phyloP scores from a whole-genome alignment of 2,888 invertebrate genomes.

The Acanthosepion esculentum region DNA sequence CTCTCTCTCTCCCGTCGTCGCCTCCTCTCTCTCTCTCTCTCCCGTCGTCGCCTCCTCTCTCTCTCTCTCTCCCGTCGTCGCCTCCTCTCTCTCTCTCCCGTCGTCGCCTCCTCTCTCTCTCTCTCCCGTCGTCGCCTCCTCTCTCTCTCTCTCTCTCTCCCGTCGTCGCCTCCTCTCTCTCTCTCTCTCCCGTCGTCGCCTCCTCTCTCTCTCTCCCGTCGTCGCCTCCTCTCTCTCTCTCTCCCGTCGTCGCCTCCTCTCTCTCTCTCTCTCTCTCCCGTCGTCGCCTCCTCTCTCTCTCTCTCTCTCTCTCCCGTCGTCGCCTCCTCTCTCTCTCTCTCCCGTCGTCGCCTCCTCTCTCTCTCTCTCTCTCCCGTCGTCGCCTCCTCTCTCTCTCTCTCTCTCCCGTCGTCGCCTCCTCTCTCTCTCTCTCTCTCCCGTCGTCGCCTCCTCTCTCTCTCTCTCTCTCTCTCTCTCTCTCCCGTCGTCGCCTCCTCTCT shows the following conservation, averaged over 20 bases:
- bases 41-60: no score
- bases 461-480: background rate
- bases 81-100: no score
- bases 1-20: background rate
- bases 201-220: accelerated
- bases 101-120: background rate
- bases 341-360: background rate
- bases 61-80: no score
- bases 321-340: no score
- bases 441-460: no score
- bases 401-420: background rate
- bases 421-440: background rate
- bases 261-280: background rate
- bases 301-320: background rate
- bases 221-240: background rate
- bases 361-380: no score
- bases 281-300: accelerated
- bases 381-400: background rate
- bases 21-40: background rate
- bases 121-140: background rate
- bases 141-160: background rate
- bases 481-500: background rate
- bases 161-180: background rate
- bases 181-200: background rate
- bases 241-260: no score